phyloP scores from a whole-genome alignment of 2,888 invertebrate species.

The Onthophagus sagittarius region DNA sequence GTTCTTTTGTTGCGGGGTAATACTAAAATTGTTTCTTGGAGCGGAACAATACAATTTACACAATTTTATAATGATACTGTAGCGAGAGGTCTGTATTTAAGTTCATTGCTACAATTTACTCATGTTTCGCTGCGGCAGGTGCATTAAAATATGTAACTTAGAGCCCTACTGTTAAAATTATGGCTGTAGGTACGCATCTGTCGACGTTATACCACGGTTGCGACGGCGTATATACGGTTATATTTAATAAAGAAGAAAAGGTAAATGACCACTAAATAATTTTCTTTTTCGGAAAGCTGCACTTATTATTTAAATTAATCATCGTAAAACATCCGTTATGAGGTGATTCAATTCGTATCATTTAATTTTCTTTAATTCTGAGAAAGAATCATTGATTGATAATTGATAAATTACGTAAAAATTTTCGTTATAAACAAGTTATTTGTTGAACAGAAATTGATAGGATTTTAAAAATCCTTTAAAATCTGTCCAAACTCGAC shows the following conservation, averaged over 20 bases:
- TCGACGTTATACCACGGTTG: background rate
- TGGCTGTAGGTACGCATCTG: background rate
- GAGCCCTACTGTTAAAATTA: background rate
- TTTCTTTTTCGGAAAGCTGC: too few species aligned
- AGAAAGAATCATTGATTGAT: too few species aligned
- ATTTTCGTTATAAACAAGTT: too few species aligned
- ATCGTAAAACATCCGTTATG: too few species aligned
- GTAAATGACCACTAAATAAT: background rate
- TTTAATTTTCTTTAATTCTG: too few species aligned
- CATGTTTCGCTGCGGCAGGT: background rate
- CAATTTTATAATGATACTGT: background rate
- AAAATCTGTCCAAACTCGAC: too few species aligned
- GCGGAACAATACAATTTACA: background rate
- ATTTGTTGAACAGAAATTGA: too few species aligned
- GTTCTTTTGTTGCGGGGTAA: background rate
- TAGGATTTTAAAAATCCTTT: too few species aligned
- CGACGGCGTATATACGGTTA: background rate
- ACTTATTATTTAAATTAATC: too few species aligned
- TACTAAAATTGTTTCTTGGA: too few species aligned
- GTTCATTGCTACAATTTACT: background rate
- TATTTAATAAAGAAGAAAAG: background rate
- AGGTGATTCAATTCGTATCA: too few species aligned
- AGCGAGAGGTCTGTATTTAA: background rate
- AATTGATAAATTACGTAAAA: too few species aligned
- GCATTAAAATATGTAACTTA: background rate